Percentiles rank a stretch among this genome's conserved stretches.
Conservation (phyloP, 2,113 vertebrate species). For the Tachuris rubrigastra region DNA sequence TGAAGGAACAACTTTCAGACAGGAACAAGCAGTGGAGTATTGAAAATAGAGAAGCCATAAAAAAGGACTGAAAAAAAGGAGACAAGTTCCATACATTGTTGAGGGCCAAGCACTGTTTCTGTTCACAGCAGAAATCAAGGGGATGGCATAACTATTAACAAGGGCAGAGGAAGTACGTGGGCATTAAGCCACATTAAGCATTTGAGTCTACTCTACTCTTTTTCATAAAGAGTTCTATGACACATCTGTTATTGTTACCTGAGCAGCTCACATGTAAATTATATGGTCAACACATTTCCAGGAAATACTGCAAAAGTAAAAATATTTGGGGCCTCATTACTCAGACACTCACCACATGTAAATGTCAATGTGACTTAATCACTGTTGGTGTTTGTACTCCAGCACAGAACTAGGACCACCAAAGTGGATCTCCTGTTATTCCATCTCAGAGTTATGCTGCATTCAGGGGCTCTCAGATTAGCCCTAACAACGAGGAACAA, state of each 20-base stretch:
- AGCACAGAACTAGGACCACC: neutral
- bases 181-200: neutral
- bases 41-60: neutral
- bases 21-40: neutral
- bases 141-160: neutral
- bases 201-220: neutral
- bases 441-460: neutral
- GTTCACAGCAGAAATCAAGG: neutral
- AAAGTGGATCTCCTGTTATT: neutral
- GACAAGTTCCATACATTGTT: neutral
- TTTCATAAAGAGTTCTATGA: neutral
- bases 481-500: neutral
- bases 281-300: neutral
- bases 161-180: neutral
- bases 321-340: neutral
- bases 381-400: neutral
- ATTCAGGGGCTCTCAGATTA: neutral
- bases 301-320: conserved; percentile 46
- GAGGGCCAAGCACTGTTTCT: neutral
- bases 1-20: neutral
- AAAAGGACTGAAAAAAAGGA: neutral
- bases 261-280: neutral
- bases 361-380: neutral
- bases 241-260: neutral
- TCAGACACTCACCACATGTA: neutral